Conservation (phyloP, 1,140 invertebrate genomes). For the Zaprionus ghesquierei region DNA sequence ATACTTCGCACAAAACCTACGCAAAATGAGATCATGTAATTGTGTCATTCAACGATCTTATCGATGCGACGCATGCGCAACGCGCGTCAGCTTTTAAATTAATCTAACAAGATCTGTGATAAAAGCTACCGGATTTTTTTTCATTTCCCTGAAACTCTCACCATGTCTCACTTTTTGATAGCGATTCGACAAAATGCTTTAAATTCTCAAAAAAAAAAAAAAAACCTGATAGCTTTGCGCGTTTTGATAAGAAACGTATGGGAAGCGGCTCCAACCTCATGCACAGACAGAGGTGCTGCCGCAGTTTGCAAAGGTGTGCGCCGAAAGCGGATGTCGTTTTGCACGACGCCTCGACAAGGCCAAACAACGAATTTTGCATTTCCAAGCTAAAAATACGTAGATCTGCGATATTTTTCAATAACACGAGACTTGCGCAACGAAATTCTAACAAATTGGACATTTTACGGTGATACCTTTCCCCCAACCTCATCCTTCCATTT, state of each 20-base stretch:
- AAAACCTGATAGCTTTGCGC: conserved; percentile 27
- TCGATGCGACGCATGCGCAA: conserved; percentile 5
- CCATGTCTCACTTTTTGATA: conserved; percentile 45
- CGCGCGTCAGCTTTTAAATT: conserved; percentile 13
- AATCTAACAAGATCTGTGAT: conserved; percentile 24
- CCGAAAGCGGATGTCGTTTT: not conserved
- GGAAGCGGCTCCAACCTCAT: not conserved
- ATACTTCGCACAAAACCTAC: not conserved
- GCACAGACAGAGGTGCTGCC: not conserved
- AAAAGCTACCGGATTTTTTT: conserved; percentile 31
- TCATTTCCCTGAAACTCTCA: conserved; percentile 39
- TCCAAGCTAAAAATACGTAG: conserved; percentile 5
- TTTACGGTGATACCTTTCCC: not conserved
- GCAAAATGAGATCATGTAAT: not conserved
- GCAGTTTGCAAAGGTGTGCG: not conserved
- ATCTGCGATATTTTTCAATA: not conserved
- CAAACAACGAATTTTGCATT: conserved; percentile 19
- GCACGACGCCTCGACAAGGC: conserved; percentile 7
- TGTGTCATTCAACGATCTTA: not conserved
- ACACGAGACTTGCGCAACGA: conserved; percentile 6
- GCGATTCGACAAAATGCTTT: conserved; percentile 37
- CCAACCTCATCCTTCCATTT: too few species aligned
- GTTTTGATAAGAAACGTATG: conserved; percentile 15
- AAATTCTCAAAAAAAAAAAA: conserved; percentile 41
- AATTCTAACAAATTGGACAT: conserved; percentile 33